Conservation (phyloP, 2,797 vertebrate genomes). For the Lithobates sylvaticus region DNA sequence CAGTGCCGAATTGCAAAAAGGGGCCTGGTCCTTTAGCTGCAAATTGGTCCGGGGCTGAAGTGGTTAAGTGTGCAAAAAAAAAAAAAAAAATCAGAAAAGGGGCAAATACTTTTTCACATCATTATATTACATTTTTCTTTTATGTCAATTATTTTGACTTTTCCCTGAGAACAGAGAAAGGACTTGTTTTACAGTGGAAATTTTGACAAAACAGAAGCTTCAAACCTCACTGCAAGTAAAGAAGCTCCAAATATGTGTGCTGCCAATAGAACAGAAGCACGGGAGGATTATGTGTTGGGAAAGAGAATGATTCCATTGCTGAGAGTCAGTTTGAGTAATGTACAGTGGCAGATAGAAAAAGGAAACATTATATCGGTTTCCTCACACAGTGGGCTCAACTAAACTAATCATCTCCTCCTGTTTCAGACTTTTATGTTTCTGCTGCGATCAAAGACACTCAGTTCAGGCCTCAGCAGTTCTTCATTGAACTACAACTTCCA, state of each 20-base stretch:
- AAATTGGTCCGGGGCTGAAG: too few species aligned
- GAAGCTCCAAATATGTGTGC: slow-evolving; percentile 15
- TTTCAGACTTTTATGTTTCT: slow-evolving; percentile 29
- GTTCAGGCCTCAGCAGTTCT: neutral
- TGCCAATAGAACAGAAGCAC: slow-evolving; percentile 42
- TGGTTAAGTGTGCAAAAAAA: too few species aligned
- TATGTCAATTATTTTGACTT: neutral
- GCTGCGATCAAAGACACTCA: slow-evolving; percentile 8
- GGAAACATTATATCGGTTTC: slow-evolving; percentile 27
- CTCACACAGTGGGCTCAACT: slow-evolving; percentile 16
- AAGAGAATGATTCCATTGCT: neutral
- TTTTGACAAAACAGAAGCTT: slow-evolving; percentile 28
- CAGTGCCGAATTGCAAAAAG: too few species aligned
- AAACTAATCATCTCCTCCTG: slow-evolving; percentile 36
- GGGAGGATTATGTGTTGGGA: slow-evolving; percentile 28
- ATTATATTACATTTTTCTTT: too few species aligned
- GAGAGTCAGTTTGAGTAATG: slow-evolving; percentile 32
- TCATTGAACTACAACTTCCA: slow-evolving; percentile 24
- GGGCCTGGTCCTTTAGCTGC: too few species aligned
- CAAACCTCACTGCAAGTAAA: neutral
- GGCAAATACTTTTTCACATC: too few species aligned
- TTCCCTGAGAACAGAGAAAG: neutral
- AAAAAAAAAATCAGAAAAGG: too few species aligned
- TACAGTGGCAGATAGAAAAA: slow-evolving; percentile 29
- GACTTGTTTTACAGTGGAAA: slow-evolving; percentile 10